A percentile compares a stretch with the other conserved stretches of the same genome.
Evolutionary conservation across 2,797 vertebrate genomes (phyloP).

Genomic region (Hozukius guyotensis): DNA sequence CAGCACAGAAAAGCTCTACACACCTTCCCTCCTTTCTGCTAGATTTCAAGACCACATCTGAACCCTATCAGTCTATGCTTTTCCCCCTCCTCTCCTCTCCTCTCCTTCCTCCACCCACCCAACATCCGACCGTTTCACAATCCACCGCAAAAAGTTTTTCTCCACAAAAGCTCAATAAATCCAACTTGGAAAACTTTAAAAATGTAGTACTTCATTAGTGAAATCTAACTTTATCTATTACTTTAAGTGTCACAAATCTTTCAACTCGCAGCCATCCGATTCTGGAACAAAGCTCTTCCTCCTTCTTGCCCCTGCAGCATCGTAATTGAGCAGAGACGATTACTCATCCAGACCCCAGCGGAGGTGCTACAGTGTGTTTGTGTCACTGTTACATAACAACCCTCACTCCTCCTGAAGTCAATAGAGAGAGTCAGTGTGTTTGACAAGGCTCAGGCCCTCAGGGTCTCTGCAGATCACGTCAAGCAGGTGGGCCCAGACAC

Average conservation of each 20-base stretch:
- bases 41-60: constrained; percentile 13
- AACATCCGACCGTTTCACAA: neutral
- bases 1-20: neutral
- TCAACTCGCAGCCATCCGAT: neutral
- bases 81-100: neutral
- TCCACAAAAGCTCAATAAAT: neutral
- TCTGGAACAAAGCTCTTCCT: neutral
- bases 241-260: neutral
- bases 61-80: neutral
- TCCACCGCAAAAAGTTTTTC: neutral
- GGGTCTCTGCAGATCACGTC: constrained; percentile 29
- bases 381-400: constrained; percentile 57
- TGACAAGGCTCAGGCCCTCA: constrained; percentile 12
- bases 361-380: constrained; percentile 34
- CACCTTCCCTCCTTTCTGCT: neutral
- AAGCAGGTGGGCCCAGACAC: constrained; percentile 37
- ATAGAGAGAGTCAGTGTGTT: constrained; percentile 39
- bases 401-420: neutral
- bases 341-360: constrained; percentile 51
- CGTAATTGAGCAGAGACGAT: constrained; percentile 27
- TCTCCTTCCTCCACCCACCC: neutral
- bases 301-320: neutral
- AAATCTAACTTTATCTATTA: neutral
- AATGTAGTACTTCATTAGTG: neutral
- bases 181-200: neutral